Percentiles rank a stretch among this genome's conserved stretches.
Conservation (phyloP, 1,140 invertebrate genomes). For the Dinoponera quadriceps region DNA sequence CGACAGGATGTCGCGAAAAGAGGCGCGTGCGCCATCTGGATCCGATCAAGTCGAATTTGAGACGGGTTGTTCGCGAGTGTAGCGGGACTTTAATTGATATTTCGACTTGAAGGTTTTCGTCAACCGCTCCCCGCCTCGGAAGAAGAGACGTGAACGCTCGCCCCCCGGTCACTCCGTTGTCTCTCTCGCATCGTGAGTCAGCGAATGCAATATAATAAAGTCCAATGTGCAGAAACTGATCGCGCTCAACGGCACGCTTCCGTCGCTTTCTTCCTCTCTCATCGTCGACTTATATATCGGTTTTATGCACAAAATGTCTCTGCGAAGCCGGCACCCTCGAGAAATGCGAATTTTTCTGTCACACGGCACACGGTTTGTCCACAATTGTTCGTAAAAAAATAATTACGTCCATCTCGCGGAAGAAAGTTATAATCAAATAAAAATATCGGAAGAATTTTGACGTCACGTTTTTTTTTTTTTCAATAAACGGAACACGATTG, state of each 20-base stretch:
- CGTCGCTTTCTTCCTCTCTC: constrained; percentile 28
- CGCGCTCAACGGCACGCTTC: constrained; percentile 47
- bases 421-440: no score
- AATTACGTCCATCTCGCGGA: no score
- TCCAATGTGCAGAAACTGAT: constrained; percentile 63
- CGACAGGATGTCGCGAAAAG: background rate
- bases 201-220: constrained; percentile 57
- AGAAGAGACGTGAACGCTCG: background rate
- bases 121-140: background rate
- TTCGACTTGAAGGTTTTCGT: background rate
- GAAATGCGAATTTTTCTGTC: no score
- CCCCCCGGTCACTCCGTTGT: background rate
- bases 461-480: no score
- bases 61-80: background rate
- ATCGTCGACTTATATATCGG: no score
- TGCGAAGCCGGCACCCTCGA: no score
- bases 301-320: no score
- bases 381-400: no score
- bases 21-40: no score
- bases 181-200: constrained; percentile 31
- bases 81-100: background rate
- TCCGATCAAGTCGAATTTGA: background rate
- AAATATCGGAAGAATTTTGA: no score
- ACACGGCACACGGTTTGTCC: no score
- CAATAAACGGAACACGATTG: no score